phyloP scores from a whole-genome alignment of 2,113 vertebrate genomes.

The Cyrtonyx montezumae region DNA sequence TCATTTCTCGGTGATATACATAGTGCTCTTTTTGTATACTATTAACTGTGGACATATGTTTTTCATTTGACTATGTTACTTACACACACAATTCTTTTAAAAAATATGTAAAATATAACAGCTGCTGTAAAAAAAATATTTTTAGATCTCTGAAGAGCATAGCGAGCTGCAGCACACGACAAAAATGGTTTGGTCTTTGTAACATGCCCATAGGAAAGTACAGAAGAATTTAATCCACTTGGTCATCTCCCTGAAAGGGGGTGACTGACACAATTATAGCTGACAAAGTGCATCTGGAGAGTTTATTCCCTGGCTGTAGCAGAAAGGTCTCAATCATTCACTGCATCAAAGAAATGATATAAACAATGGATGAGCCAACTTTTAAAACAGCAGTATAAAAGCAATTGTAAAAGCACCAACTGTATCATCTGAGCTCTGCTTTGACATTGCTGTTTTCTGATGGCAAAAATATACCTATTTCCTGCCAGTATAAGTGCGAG shows the following conservation, averaged over 20 bases:
- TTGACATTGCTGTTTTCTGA: slow-evolving; percentile 69
- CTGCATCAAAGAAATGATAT: slow-evolving; percentile 36
- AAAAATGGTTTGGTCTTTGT: slow-evolving; percentile 64
- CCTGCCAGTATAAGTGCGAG: slow-evolving; percentile 71
- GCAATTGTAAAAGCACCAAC: slow-evolving; percentile 64
- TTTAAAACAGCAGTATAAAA: slow-evolving; percentile 54
- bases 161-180: slow-evolving; percentile 66
- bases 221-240: not conserved
- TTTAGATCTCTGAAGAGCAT: slow-evolving; percentile 74
- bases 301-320: not conserved
- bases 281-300: not conserved
- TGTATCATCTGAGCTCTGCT: slow-evolving; percentile 61
- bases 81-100: slow-evolving; percentile 63
- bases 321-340: slow-evolving; percentile 33
- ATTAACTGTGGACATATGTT: slow-evolving; percentile 76
- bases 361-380: slow-evolving; percentile 64
- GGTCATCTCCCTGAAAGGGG: slow-evolving; percentile 45
- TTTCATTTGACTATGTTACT: slow-evolving; percentile 77
- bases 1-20: slow-evolving; percentile 70
- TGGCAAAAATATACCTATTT: slow-evolving; percentile 70
- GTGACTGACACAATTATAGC: not conserved
- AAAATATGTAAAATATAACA: slow-evolving; percentile 77
- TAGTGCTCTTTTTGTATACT: slow-evolving; percentile 75
- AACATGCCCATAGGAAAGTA: not conserved
- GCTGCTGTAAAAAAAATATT: slow-evolving; percentile 69